Conservation (phyloP, 2,888 invertebrate species). For the Pocota personata region DNA sequence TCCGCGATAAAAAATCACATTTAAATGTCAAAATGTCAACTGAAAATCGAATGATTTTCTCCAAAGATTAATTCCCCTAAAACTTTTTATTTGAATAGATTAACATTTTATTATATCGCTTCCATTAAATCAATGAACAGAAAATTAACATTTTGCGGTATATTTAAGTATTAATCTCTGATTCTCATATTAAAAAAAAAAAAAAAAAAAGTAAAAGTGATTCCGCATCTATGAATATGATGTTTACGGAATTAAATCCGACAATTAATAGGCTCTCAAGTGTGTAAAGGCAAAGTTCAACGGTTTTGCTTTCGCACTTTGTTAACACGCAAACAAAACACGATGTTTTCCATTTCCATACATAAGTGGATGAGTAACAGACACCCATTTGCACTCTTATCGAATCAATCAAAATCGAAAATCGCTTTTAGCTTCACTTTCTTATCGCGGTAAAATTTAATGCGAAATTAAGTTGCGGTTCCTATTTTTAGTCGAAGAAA, state of each 20-base stretch:
- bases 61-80: neutral
- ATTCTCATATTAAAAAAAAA: neutral
- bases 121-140: neutral
- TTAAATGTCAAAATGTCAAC: neutral
- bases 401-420: conserved; percentile 13
- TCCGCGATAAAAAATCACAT: neutral
- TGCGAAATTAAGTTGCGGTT: conserved; percentile 12
- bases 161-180: neutral
- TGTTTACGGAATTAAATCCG: neutral
- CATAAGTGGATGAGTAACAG: neutral
- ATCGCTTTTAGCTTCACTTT: neutral
- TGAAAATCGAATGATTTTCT: neutral
- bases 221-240: neutral
- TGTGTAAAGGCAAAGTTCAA: conserved; percentile 10
- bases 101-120: neutral
- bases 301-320: conserved; percentile 7
- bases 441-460: neutral
- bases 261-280: neutral
- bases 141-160: conserved; percentile 14
- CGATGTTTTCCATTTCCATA: neutral
- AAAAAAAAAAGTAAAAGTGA: neutral
- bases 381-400: neutral
- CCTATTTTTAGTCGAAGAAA: neutral
- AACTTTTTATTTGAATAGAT: neutral
- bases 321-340: neutral